Percentiles rank a stretch among this genome's conserved stretches.
These are phyloP conservation scores for Amphimedon queenslandica DNA, from an alignment of 37 sponge, comb jelly and placozoan species.

Conservation along the genomic window DNA sequence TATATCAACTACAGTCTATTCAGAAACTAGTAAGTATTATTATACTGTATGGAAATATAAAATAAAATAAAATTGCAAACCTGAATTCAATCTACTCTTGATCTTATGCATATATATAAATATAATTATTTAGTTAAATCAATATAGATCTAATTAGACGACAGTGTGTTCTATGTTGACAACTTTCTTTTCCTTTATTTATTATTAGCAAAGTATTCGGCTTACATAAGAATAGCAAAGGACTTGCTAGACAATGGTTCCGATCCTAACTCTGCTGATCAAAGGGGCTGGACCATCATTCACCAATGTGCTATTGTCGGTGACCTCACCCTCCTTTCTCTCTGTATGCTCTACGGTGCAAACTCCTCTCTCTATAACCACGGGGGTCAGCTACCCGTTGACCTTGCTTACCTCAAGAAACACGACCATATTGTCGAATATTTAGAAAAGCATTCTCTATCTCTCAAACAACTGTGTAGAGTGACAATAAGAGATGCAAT, in stretches of 20 bases:
- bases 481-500: constrained; percentile 12
- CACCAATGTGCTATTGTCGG: constrained; percentile 46
- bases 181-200: too few species aligned
- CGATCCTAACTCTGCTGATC: constrained; percentile 19
- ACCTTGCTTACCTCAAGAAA: constrained; percentile 31
- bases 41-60: too few species aligned
- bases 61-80: too few species aligned
- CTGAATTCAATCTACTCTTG: too few species aligned
- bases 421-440: constrained; percentile 15
- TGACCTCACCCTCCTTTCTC: constrained; percentile 20
- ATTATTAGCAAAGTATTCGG: too few species aligned
- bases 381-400: constrained; percentile 12
- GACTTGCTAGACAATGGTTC: constrained; percentile 29
- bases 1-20: too few species aligned
- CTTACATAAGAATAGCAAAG: too few species aligned
- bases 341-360: constrained; percentile 26
- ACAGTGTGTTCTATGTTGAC: too few species aligned
- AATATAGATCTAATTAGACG: too few species aligned
- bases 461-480: constrained; percentile 24
- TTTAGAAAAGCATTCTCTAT: constrained; percentile 18
- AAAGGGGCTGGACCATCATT: constrained; percentile 34
- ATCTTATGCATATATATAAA: too few species aligned
- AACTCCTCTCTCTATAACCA: constrained; percentile 4
- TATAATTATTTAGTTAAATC: too few species aligned
- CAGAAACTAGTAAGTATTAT: too few species aligned